Percentiles rank a stretch among this genome's conserved stretches.
phyloP scores from a whole-genome alignment of 2,888 invertebrate genomes.

The Ferrisia virgata region DNA sequence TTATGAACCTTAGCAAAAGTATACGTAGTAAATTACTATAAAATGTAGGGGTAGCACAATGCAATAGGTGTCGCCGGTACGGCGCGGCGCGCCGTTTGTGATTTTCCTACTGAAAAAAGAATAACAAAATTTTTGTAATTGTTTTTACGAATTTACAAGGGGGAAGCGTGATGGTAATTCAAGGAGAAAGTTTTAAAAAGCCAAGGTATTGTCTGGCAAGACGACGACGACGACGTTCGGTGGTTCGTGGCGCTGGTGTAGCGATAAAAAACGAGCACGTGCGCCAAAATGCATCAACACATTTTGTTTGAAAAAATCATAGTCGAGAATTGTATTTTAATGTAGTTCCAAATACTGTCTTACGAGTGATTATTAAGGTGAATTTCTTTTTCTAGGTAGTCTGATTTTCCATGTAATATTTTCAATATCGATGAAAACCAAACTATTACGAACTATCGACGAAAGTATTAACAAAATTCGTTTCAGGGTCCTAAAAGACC shows the following conservation, averaged over 20 bases:
- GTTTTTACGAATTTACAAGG: not conserved
- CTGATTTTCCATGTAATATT: too few relatives aligned
- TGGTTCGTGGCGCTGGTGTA: too few relatives aligned
- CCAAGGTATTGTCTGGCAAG: not conserved
- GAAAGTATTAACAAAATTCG: too few relatives aligned
- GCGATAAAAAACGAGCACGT: not conserved
- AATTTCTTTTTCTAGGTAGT: too few relatives aligned
- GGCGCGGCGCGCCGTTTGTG: not conserved
- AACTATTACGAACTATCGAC: too few relatives aligned
- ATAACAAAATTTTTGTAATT: slow-evolving; percentile 3
- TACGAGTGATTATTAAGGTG: too few relatives aligned
- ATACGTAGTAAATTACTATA: not conserved
- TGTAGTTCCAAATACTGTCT: too few relatives aligned
- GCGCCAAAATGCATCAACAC: too few relatives aligned
- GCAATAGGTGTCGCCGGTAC: not conserved
- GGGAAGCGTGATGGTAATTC: not conserved
- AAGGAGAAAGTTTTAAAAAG: not conserved
- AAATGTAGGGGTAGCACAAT: not conserved
- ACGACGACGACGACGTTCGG: not conserved
- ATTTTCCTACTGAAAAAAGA: not conserved
- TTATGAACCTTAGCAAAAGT: not conserved
- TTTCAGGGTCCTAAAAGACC: too few relatives aligned
- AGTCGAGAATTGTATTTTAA: too few relatives aligned
- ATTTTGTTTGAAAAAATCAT: too few relatives aligned
- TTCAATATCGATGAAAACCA: too few relatives aligned